Conservation (phyloP, 2,888 invertebrate genomes). For the Andrena bicolor region DNA sequence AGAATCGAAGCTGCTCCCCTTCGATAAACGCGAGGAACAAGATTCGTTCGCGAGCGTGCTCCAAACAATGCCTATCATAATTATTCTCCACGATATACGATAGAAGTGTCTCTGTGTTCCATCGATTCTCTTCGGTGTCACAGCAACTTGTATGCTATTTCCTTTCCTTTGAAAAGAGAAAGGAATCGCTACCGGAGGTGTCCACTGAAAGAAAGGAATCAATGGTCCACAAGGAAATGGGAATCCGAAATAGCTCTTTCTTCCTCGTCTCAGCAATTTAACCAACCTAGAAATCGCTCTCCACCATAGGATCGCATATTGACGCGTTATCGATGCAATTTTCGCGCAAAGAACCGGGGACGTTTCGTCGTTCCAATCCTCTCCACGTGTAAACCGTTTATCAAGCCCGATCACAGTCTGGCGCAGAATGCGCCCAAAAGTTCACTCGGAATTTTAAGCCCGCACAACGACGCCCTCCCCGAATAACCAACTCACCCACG, state of each 20-base stretch:
- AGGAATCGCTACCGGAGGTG: conserved; percentile 6
- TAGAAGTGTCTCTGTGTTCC: neutral
- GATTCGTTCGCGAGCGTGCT: conserved; percentile 37
- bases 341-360: conserved; percentile 44
- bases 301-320: conserved; percentile 54
- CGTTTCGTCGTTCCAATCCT: conserved; percentile 55
- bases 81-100: neutral
- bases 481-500: neutral
- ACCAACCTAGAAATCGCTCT: conserved; percentile 26
- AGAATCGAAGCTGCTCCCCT: conserved; percentile 44
- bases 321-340: conserved; percentile 66
- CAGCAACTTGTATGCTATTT: neutral
- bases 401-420: conserved; percentile 39
- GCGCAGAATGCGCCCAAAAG: conserved; percentile 43
- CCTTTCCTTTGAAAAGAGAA: conserved; percentile 3
- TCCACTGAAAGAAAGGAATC: conserved; percentile 26
- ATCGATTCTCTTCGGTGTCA: neutral
- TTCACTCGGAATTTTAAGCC: no score
- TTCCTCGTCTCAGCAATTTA: conserved; percentile 51
- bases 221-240: conserved; percentile 52
- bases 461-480: neutral
- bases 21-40: conserved; percentile 56
- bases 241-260: conserved; percentile 35
- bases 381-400: conserved; percentile 58
- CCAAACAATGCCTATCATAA: conserved; percentile 32